Evolutionary conservation across 2,113 vertebrate genomes (phyloP), one percentile per base, ranked within the genome.

Genomic region (Tragelaphus imberbis): DNA sequence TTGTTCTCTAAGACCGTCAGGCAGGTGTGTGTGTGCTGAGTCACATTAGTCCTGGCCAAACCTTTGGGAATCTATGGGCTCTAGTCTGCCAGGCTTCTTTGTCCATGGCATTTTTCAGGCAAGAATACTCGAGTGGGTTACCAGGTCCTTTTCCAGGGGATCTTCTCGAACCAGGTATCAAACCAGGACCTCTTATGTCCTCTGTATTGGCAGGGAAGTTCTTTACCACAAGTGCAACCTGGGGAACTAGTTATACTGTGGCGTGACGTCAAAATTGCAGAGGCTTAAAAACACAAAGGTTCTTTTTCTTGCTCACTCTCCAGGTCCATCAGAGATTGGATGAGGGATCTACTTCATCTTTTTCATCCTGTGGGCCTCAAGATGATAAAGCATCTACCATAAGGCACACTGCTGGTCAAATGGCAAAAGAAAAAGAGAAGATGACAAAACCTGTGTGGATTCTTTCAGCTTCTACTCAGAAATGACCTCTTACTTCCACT

Each of bases 61-160:
- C 5, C 63, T 68, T 59, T 68, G 16, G 63, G 15, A 68, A 15
- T 3, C 16, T 68, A 68, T n/a, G 7, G 15, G 19, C 33, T 17
- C 6, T 68, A n/a, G 63, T 0, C 33, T 0, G 0, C 63, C 7
- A 68, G 33, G 16, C 3, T 68, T 68, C 28, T 19, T 19, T n/a
- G 63, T n/a, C 30, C 63, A 68, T 19, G 33, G 63, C 3, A 68
- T 68, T 68, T 7, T 68, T 47, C 1, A 21, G 49, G 55, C 40
- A 47, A 91, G 33, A n/a, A 68, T n/a, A 68, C 63, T n/a, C 7
- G 1, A 68, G 33, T 5, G 7, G 33, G 33, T 36, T 68, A 2
- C 17, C 4, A 5, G 1, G 8, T 36, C 65, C 33, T n/a, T 1
- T 5, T 59, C 58, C 58, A 27, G 10, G 4, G 25, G 10, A 27